Evolutionary conservation across 2,888 invertebrate genomes (phyloP).

Genomic region (Fragum whitleyi): DNA sequence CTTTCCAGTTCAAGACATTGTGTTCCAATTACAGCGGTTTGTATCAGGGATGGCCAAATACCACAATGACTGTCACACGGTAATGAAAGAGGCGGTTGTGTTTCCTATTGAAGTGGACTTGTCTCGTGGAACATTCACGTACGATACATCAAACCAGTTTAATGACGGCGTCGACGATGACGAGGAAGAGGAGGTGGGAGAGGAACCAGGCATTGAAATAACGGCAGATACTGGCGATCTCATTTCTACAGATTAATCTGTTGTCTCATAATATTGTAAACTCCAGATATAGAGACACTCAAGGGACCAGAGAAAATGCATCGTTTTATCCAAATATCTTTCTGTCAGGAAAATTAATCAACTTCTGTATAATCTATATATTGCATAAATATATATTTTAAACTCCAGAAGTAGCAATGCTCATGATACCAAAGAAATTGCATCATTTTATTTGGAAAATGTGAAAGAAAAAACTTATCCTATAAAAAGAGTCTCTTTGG

Average conservation of each 20-base stretch:
- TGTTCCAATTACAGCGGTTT: conserved; percentile 90
- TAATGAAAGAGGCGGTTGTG: conserved; percentile 90
- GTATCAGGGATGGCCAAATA: conserved; percentile 93
- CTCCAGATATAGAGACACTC: too few relatives aligned
- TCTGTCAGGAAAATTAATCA: too few relatives aligned
- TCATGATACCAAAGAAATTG: too few relatives aligned
- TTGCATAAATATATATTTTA: too few relatives aligned
- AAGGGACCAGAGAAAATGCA: too few relatives aligned
- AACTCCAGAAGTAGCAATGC: too few relatives aligned
- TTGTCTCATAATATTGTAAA: too few relatives aligned
- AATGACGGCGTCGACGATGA: conserved; percentile 83
- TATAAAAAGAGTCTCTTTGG: too few relatives aligned
- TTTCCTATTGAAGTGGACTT: conserved; percentile 99
- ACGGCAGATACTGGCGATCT: conserved; percentile 70
- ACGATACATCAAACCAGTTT: conserved; percentile 83
- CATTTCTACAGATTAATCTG: conserved; percentile 73
- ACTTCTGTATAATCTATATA: too few relatives aligned
- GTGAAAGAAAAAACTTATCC: too few relatives aligned
- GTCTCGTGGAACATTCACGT: conserved; percentile 96
- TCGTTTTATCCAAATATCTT: too few relatives aligned
- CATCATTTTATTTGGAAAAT: too few relatives aligned
- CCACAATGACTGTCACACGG: conserved; percentile 91
- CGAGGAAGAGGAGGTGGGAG: conserved; percentile 77
- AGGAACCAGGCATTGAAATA: conserved; percentile 53
- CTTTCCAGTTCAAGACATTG: conserved; percentile 94